A percentile compares a stretch with the other conserved stretches of the same genome.
phyloP scores from a whole-genome alignment of 2,113 vertebrate species.

The Echinops telfairi region DNA sequence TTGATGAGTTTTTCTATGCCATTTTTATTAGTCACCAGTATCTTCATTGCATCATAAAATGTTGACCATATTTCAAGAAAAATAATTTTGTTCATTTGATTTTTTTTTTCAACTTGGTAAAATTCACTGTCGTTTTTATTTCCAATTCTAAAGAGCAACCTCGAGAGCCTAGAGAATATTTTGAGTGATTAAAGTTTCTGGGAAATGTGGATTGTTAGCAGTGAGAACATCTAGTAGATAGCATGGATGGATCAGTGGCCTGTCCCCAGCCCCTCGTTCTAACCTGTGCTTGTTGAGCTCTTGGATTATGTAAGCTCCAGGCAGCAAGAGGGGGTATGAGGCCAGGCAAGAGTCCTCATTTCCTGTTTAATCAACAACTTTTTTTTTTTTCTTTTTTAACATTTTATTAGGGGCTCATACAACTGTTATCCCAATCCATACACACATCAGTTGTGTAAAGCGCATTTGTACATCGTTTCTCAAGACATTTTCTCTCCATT shows the following conservation, averaged over 20 bases:
- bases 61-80: slow-evolving; percentile 19
- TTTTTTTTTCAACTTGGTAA: not conserved
- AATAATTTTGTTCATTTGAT: not conserved
- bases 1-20: not conserved
- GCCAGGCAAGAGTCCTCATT: not conserved
- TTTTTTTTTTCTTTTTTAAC: no score
- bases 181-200: slow-evolving; percentile 40
- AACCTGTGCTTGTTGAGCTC: not conserved
- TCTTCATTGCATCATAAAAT: not conserved
- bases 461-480: no score
- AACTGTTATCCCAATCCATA: no score
- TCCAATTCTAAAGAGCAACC: not conserved
- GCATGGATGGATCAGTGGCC: not conserved
- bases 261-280: slow-evolving; percentile 22
- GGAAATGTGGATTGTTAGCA: not conserved
- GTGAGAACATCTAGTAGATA: slow-evolving; percentile 30
- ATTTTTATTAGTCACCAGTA: not conserved
- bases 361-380: not conserved
- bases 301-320: slow-evolving; percentile 15
- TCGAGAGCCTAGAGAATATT: slow-evolving; percentile 17
- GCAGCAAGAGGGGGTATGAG: not conserved
- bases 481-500: no score
- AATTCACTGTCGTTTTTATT: slow-evolving; percentile 32
- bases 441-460: no score
- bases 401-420: no score